Base-by-base conservation (phyloP, 2,888 invertebrate genomes). In the Thereva nobilitata region DNA sequence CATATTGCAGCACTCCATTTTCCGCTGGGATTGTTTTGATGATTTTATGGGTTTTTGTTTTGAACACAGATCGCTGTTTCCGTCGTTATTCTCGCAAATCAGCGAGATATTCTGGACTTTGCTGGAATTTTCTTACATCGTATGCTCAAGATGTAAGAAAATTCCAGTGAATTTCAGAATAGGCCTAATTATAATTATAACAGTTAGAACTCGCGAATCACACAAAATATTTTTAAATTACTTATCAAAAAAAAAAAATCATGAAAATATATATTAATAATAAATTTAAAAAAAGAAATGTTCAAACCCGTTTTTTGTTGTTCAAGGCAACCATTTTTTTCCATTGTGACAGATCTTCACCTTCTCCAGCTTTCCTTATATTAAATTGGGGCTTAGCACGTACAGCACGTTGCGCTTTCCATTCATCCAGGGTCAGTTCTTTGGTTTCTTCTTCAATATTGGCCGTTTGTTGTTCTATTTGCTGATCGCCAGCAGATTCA, bases 341-440 rank as follows among this genome's bases (percentile, higher is more conserved):
- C 95, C 95, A 96, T 82, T 95, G 93, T 66, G 87, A 87, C 63
- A 89, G 86, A 80, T 94, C 94, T 77, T 93, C 95, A 50, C 96
- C 97, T 82, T 97, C 96, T 38, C 95, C 95, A 64, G 96, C 92
- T 82, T 95, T 95, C 67, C 97, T 89, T 76, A 95, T 82, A 80
- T 97, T 96, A 81, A 89, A 97, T 74, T 90, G 89, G 57, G 95
- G 93, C 80, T 93, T 92, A 69, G 87, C 86, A 73, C 94, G 89
- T 76, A 87, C 86, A 64, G 86, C 87, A 76, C 92, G 91, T 75
- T 92, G 84, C 67, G 93, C 94, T 82, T 94, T 94, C 89, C 93
- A 97, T 85, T 97, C 96, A 78, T 96, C 96, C 74, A 96, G 84
- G 44, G 97, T 97, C 79, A 97, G 85, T 83, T 92, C 92, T 76